These are phyloP conservation scores for Xenopus borealis DNA, from an alignment of 2,113 vertebrate genomes.

Conservation along the genomic window DNA sequence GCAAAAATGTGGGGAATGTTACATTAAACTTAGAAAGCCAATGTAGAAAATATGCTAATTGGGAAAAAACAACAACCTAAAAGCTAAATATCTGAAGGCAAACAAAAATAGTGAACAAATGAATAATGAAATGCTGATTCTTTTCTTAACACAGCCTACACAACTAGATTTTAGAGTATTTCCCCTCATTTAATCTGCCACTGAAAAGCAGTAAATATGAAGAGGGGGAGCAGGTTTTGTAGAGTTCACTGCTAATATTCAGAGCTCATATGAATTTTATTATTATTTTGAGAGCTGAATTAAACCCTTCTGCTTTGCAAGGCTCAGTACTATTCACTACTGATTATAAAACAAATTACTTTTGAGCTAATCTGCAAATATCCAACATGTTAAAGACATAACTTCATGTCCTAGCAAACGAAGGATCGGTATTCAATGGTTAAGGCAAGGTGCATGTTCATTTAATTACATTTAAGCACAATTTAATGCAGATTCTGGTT, in stretches of 20 bases:
- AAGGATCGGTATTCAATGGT: too few species aligned
- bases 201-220: slow-evolving; percentile 6
- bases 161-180: slow-evolving; percentile 29
- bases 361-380: too few species aligned
- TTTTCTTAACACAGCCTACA: slow-evolving; percentile 36
- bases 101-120: slow-evolving; percentile 40
- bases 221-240: slow-evolving; percentile 4
- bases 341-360: too few species aligned
- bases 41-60: slow-evolving; percentile 36
- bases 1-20: neutral
- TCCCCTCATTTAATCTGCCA: slow-evolving; percentile 24
- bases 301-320: too few species aligned
- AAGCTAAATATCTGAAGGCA: slow-evolving; percentile 25
- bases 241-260: neutral
- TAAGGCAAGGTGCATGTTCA: too few species aligned
- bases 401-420: too few species aligned
- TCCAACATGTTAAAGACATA: too few species aligned
- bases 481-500: too few species aligned
- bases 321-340: too few species aligned
- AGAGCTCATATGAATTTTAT: neutral
- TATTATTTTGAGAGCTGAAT: too few species aligned
- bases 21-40: slow-evolving; percentile 7
- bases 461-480: too few species aligned
- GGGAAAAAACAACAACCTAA: slow-evolving; percentile 29
- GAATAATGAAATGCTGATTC: slow-evolving; percentile 28